These are phyloP conservation scores for Caenorhabditis inopinata DNA, from an alignment of 1,140 invertebrate species.

Conservation along the genomic window DNA sequence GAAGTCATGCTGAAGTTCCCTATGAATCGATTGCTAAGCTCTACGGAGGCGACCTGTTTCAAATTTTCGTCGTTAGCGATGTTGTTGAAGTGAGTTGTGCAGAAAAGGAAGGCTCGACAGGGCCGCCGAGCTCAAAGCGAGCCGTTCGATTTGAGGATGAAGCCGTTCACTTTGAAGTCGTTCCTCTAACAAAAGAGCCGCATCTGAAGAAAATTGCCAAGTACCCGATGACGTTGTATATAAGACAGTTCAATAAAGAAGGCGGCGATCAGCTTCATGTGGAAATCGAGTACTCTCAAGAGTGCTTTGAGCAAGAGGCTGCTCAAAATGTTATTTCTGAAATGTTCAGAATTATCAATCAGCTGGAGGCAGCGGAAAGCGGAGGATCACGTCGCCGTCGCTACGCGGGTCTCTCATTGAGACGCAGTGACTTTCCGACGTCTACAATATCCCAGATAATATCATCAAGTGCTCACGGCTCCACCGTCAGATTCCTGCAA, in stretches of 20 bases:
- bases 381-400: not conserved
- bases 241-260: not conserved
- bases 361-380: not conserved
- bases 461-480: no score
- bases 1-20: not conserved
- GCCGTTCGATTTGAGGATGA: conserved; percentile 6
- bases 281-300: not conserved
- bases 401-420: no score
- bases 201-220: not conserved
- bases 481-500: not conserved
- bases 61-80: not conserved
- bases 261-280: not conserved
- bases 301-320: not conserved
- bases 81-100: not conserved
- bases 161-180: not conserved
- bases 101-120: no score
- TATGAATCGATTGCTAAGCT: not conserved
- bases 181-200: not conserved
- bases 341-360: not conserved
- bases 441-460: not conserved
- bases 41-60: not conserved
- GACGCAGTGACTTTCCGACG: not conserved
- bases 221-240: conserved; percentile 4
- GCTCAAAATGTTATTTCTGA: not conserved
- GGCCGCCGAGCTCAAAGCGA: not conserved